Evolutionary conservation across 1,140 invertebrate species (phyloP), one percentile per base, ranked within the genome.

Genomic region (Cherax quadricarinatus): DNA sequence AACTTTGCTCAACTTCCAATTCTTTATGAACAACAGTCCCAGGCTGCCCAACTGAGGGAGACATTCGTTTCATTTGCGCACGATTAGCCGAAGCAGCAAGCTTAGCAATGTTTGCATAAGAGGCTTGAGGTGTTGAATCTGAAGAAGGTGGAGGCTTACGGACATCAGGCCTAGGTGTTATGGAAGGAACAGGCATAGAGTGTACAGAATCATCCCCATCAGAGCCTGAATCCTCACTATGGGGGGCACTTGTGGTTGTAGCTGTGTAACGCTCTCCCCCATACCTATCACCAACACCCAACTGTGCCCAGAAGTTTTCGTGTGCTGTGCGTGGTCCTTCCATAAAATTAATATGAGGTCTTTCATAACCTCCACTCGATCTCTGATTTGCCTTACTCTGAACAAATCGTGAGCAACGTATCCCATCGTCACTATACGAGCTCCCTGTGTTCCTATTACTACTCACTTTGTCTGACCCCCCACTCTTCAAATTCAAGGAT

Each of bases 61-160:
- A 66, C 84, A 88, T 88, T 51, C 91, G 75, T 91, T 93, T 93
- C 78, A 92, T 92, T 75, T 93, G 93, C 62, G 88, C 75, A 75
- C 88, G 91, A 78, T 92, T 93, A 51, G 91, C 91, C 21, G 93
- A 80, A 62, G 91, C 91, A 84, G 93, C 93, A 66, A 93, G 91
- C 75, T 92, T 92, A 9, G 93, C 93, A n/a, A 93, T 93, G 80
- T 93, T 93, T 86, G 93, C 93, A 85, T 93, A 93, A 21, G 93
- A 93, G 10, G 93, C 89, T 57, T 92, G 93, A 48, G 93, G 93
- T 60, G 93, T 92, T 49, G 93, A 92, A 41, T 91, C 91, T n/a
- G 91, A 92, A 30, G 93, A 93, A 30, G 93, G 92, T 9, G 93
- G 93, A 18, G 93, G 93, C 30, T 93, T 93, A 62, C 93, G 91